phyloP scores from a whole-genome alignment of 2,888 invertebrate species.

The Drosophila rubida region DNA sequence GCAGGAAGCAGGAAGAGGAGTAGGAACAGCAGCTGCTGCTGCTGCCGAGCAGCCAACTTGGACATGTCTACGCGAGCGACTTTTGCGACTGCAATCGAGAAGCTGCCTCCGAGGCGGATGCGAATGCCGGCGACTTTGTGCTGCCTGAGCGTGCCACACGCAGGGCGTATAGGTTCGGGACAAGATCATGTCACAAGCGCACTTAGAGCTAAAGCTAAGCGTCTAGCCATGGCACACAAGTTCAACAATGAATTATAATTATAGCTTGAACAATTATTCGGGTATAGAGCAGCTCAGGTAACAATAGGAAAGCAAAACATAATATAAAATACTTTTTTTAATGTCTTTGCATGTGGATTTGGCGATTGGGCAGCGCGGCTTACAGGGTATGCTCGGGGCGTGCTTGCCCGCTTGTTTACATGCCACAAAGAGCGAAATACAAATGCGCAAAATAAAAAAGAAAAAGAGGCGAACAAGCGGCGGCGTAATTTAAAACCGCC shows the following conservation, averaged over 20 bases:
- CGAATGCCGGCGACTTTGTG: slow-evolving; percentile 60
- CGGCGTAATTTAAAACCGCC: slow-evolving; percentile 73
- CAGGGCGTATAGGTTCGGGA: slow-evolving; percentile 31
- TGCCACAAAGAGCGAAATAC: slow-evolving; percentile 51
- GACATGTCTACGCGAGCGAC: slow-evolving; percentile 56
- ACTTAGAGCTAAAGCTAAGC: not conserved
- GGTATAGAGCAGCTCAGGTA: not conserved
- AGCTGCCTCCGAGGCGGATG: slow-evolving; percentile 55
- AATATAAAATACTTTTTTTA: too few relatives aligned
- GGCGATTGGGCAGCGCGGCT: too few relatives aligned
- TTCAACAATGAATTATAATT: too few relatives aligned
- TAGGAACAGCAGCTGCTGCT: slow-evolving; percentile 6
- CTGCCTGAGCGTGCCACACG: not conserved
- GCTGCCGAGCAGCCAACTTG: slow-evolving; percentile 34
- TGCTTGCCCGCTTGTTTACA: slow-evolving; percentile 43
- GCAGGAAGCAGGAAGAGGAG: not conserved
- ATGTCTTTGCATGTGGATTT: too few relatives aligned
- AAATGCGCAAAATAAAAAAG: slow-evolving; percentile 4
- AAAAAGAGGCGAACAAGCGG: slow-evolving; percentile 40
- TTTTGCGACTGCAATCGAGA: slow-evolving; percentile 60
- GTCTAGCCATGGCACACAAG: too few relatives aligned
- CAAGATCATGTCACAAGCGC: not conserved
- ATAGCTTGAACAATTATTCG: not conserved
- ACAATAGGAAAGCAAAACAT: too few relatives aligned
- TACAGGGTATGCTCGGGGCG: slow-evolving; percentile 44